phyloP scores from a whole-genome alignment of 2,888 invertebrate species.

The Prosapia bicincta region DNA sequence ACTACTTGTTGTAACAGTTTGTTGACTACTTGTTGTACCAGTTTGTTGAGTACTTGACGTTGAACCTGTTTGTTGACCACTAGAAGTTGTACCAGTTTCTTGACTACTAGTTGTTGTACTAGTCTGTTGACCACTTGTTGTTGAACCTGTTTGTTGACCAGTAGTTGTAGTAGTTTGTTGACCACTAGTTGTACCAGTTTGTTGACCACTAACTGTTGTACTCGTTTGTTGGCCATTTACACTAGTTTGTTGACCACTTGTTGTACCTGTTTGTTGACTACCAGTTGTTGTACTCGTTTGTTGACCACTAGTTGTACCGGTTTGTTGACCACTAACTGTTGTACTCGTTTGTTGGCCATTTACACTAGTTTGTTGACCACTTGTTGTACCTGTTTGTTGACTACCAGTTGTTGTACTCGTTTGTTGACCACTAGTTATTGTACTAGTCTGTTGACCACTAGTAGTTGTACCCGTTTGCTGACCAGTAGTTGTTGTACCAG shows the following conservation, averaged over 20 bases:
- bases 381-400: conserved; percentile 20
- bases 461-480: conserved; percentile 28
- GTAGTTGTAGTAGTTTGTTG: conserved; percentile 1
- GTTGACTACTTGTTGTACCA: conserved; percentile 19
- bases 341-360: conserved; percentile 20
- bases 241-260: conserved; percentile 32
- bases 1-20: conserved; percentile 23
- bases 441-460: conserved; percentile 31
- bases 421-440: conserved; percentile 27
- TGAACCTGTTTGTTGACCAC: conserved; percentile 27
- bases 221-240: conserved; percentile 25
- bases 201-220: conserved; percentile 24
- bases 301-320: conserved; percentile 15
- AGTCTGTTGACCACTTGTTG: conserved; percentile 30
- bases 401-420: conserved; percentile 19
- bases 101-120: conserved; percentile 28
- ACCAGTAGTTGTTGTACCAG: conserved; percentile 22
- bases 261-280: conserved; percentile 13
- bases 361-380: conserved; percentile 2
- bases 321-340: background rate
- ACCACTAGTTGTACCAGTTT: conserved; percentile 18
- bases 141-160: conserved; percentile 24
- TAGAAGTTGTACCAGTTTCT: conserved; percentile 28
- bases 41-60: conserved; percentile 8
- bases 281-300: conserved; percentile 15